Percentiles rank a stretch among this genome's conserved stretches.
Conservation (phyloP, 2,797 vertebrate genomes). For the Remorina albescens region DNA sequence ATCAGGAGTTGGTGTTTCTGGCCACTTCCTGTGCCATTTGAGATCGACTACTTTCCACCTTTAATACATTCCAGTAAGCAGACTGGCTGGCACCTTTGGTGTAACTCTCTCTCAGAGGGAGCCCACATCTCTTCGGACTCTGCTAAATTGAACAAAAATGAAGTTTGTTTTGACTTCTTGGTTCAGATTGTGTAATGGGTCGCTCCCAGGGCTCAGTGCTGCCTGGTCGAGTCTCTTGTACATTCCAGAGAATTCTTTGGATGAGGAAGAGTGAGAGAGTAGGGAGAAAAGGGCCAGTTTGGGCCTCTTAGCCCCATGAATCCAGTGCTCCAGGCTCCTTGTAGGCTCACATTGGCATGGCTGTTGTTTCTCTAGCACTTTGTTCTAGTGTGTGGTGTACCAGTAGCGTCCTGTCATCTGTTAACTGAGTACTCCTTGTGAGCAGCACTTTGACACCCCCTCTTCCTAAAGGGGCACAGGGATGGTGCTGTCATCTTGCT, state of each 20-base stretch:
- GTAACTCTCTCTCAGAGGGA: constrained; percentile 8
- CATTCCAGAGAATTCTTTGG: constrained; percentile 67
- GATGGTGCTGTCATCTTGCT: constrained; percentile 22
- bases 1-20: constrained; percentile 33
- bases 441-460: constrained; percentile 53
- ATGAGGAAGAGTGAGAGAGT: not conserved
- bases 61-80: constrained; percentile 78
- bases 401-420: constrained; percentile 56
- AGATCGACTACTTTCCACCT: constrained; percentile 48
- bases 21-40: constrained; percentile 36
- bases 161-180: not conserved
- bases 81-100: constrained; percentile 40
- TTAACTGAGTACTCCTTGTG: constrained; percentile 57
- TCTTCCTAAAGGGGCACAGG: not conserved
- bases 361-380: constrained; percentile 76
- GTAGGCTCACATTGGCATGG: constrained; percentile 63
- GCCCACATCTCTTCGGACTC: constrained; percentile 11
- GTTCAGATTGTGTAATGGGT: not conserved
- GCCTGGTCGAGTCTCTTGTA: constrained; percentile 51
- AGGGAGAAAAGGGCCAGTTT: constrained; percentile 4
- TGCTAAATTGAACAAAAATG: constrained; percentile 5
- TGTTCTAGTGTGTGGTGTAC: constrained; percentile 67
- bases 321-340: constrained; percentile 51
- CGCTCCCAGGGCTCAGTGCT: constrained; percentile 8
- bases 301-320: not conserved